These are phyloP conservation scores for Ethmia dodecea DNA, from an alignment of 2,888 invertebrate genomes.

Conservation along the genomic window DNA sequence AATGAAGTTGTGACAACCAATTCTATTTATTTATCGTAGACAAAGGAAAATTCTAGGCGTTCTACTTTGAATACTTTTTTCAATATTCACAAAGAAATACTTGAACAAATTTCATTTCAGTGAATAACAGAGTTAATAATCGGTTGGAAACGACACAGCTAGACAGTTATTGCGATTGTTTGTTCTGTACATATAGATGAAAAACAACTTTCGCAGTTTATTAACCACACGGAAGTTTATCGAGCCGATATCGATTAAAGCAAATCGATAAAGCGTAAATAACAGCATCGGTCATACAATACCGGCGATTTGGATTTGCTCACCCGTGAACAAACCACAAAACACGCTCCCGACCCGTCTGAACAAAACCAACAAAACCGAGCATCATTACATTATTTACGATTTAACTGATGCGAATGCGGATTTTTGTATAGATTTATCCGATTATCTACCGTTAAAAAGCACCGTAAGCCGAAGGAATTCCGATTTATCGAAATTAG, in stretches of 20 bases:
- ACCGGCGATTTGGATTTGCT: slow-evolving; percentile 32
- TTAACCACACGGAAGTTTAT: slow-evolving; percentile 8
- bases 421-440: slow-evolving; percentile 54
- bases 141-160: too few species aligned
- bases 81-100: too few species aligned
- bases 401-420: slow-evolving; percentile 54
- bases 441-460: slow-evolving; percentile 63
- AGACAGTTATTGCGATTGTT: too few species aligned
- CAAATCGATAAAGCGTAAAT: slow-evolving; percentile 26
- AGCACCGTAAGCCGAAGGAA: slow-evolving; percentile 57
- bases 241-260: slow-evolving; percentile 26
- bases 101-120: too few species aligned
- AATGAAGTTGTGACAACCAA: too few species aligned
- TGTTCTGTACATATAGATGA: slow-evolving; percentile 5
- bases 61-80: too few species aligned
- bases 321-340: slow-evolving; percentile 38
- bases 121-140: too few species aligned
- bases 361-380: slow-evolving; percentile 45
- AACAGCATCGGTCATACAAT: slow-evolving; percentile 27
- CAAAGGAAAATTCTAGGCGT: too few species aligned
- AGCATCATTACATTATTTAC: slow-evolving; percentile 63
- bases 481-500: slow-evolving; percentile 52
- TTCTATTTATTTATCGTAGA: too few species aligned
- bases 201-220: too few species aligned
- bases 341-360: slow-evolving; percentile 31